Evolutionary conservation across 2,113 vertebrate genomes (phyloP).

Genomic region (Psophia crepitans): DNA sequence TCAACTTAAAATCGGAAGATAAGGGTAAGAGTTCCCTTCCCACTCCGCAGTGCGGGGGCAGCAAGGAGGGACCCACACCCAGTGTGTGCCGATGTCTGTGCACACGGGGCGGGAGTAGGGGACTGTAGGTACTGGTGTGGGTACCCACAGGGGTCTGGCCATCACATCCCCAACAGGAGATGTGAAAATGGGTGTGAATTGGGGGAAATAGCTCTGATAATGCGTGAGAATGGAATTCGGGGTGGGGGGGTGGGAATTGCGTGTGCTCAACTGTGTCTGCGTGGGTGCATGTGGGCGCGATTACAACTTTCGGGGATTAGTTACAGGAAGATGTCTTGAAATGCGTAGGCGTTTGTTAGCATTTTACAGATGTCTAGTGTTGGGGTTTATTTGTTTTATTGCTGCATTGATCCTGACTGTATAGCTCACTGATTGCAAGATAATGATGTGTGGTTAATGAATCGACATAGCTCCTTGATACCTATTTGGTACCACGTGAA

Average conservation of each 20-base stretch:
- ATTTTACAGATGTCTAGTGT: background rate
- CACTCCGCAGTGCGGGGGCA: fast-evolving
- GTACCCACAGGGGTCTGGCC: fast-evolving
- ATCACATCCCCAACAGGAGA: background rate
- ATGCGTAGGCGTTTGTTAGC: fast-evolving
- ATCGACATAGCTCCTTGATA: background rate
- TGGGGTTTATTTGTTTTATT: background rate
- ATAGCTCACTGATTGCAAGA: background rate
- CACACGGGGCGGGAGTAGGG: background rate
- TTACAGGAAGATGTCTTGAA: background rate
- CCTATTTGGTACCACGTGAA: background rate
- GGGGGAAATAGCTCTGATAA: background rate
- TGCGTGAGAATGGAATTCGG: too few species aligned
- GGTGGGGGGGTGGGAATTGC: background rate
- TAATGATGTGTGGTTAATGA: background rate
- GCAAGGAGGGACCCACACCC: background rate
- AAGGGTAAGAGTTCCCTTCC: background rate
- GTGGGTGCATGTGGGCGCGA: fast-evolving
- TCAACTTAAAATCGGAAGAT: background rate
- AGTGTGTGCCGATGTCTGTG: fast-evolving
- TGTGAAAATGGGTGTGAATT: background rate
- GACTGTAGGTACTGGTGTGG: background rate
- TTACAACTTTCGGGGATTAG: background rate
- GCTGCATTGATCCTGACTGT: background rate
- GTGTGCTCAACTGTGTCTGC: fast-evolving